Percentiles rank a stretch among this genome's conserved stretches.
These are phyloP conservation scores for Halichoerus grypus DNA, from an alignment of 2,113 vertebrate genomes.

Conservation along the genomic window DNA sequence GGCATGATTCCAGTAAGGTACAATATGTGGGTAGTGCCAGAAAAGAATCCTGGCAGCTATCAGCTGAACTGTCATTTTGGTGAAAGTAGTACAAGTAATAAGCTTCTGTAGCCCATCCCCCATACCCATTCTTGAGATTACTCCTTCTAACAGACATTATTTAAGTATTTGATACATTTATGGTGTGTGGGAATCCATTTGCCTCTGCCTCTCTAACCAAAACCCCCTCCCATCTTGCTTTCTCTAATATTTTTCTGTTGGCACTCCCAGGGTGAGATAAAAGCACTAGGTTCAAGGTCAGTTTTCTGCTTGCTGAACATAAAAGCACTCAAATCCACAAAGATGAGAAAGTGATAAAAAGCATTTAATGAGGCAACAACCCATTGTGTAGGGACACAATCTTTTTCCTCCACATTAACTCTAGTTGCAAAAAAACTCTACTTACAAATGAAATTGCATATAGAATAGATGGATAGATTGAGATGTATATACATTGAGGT, in stretches of 20 bases:
- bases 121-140: not conserved
- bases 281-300: constrained; percentile 2
- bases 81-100: not conserved
- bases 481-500: not conserved
- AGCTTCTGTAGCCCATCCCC: not conserved
- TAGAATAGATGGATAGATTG: not conserved
- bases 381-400: not conserved
- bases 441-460: not conserved
- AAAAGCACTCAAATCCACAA: not conserved
- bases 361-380: not conserved
- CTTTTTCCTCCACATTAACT: not conserved
- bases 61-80: not conserved
- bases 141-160: not conserved
- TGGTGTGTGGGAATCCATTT: not conserved
- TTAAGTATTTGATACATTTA: constrained; percentile 45
- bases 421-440: constrained; percentile 36
- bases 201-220: not conserved
- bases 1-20: not conserved
- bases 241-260: not conserved
- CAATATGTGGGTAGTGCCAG: not conserved
- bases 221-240: not conserved
- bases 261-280: not conserved
- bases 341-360: constrained; percentile 25
- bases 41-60: constrained; percentile 1
- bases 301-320: not conserved